phyloP scores from a whole-genome alignment of 2,888 invertebrate species.

The Geotrupes spiniger region DNA sequence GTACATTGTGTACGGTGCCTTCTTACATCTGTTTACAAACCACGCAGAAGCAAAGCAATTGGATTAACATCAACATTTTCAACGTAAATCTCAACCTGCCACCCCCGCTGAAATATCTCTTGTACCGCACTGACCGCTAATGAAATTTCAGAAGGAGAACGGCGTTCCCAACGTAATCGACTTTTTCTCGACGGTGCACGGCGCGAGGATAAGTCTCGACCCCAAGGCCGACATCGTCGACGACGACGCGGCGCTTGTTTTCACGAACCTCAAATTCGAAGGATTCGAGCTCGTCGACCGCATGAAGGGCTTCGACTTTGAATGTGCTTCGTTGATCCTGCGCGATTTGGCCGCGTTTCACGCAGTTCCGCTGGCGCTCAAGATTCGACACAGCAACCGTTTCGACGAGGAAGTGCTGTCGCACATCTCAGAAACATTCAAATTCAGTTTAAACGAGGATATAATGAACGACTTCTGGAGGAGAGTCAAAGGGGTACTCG shows the following conservation, averaged over 20 bases:
- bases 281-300: slow-evolving; percentile 52
- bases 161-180: slow-evolving; percentile 46
- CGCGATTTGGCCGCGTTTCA: slow-evolving; percentile 54
- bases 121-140: too few species aligned
- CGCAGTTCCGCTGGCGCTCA: slow-evolving; percentile 54
- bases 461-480: not conserved
- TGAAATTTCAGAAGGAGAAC: slow-evolving; percentile 41
- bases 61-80: too few species aligned
- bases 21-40: too few species aligned
- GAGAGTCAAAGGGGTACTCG: not conserved
- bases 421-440: slow-evolving; percentile 31
- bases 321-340: slow-evolving; percentile 48
- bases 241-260: slow-evolving; percentile 53
- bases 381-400: slow-evolving; percentile 45
- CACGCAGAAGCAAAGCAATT: too few species aligned
- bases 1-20: too few species aligned
- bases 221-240: slow-evolving; percentile 46
- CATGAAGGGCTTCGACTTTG: slow-evolving; percentile 49
- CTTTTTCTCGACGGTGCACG: slow-evolving; percentile 41
- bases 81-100: too few species aligned
- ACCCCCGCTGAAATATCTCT: too few species aligned
- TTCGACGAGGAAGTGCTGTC: slow-evolving; percentile 45
- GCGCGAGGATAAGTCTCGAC: slow-evolving; percentile 45
- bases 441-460: slow-evolving; percentile 3
- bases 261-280: slow-evolving; percentile 52